Percentiles rank a stretch among this genome's conserved stretches.
Evolutionary conservation across 1,140 invertebrate species (phyloP).

Genomic region (Drosophila bipectinata): DNA sequence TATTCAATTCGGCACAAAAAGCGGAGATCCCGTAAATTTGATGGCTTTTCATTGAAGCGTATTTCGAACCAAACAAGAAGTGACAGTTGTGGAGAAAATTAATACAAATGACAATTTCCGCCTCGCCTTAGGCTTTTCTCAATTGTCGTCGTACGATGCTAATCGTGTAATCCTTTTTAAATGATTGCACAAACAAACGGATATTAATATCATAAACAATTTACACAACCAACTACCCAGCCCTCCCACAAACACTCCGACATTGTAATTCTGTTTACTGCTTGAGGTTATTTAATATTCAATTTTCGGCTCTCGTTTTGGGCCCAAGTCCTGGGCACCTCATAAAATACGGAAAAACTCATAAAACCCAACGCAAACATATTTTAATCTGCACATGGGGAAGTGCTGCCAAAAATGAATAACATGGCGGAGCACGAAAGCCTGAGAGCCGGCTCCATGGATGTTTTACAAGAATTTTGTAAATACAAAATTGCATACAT

Average conservation of each 20-base stretch:
- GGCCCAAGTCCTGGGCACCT: constrained; percentile 10
- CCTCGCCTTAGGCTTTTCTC: constrained; percentile 48
- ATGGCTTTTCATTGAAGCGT: background rate
- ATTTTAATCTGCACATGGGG: constrained; percentile 56
- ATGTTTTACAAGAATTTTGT: constrained; percentile 42
- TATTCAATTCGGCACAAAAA: too few species aligned
- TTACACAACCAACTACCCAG: constrained; percentile 34
- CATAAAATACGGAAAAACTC: constrained; percentile 54
- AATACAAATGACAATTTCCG: constrained; percentile 69
- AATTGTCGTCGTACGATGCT: constrained; percentile 40
- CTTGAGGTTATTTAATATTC: constrained; percentile 63
- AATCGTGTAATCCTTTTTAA: constrained; percentile 68
- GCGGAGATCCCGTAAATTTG: background rate
- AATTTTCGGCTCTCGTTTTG: constrained; percentile 51
- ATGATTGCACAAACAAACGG: constrained; percentile 64
- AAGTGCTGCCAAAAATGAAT: constrained; percentile 5
- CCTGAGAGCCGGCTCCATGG: constrained; percentile 10
- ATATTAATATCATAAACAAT: constrained; percentile 75
- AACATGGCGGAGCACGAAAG: background rate
- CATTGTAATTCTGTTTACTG: constrained; percentile 46
- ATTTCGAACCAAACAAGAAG: background rate
- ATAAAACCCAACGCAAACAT: constrained; percentile 60
- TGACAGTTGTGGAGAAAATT: constrained; percentile 29
- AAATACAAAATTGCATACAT: constrained; percentile 32
- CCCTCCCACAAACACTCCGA: constrained; percentile 3